Evolutionary conservation across 1,140 invertebrate genomes (phyloP).

Genomic region (Maniola jurtina): DNA sequence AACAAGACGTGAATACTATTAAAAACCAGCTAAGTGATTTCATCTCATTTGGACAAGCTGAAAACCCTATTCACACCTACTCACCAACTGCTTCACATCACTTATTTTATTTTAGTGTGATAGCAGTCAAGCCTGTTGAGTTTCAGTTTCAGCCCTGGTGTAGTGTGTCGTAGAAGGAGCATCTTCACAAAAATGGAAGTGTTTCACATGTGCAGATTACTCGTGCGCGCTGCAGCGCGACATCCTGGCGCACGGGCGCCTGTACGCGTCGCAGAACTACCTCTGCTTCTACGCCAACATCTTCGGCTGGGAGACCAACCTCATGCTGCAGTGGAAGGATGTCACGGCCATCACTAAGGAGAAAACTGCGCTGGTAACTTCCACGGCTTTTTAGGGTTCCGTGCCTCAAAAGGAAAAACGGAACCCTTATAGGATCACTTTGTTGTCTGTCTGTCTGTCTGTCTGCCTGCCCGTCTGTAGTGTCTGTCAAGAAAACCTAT

Average conservation of each 20-base stretch:
- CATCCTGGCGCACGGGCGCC: constrained; percentile 93
- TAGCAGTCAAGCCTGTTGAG: too few relatives aligned
- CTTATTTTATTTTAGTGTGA: too few relatives aligned
- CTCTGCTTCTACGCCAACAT: constrained; percentile 98
- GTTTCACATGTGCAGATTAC: constrained; percentile 85
- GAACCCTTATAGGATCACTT: too few relatives aligned
- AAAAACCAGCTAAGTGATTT: too few relatives aligned
- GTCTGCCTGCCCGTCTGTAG: too few relatives aligned
- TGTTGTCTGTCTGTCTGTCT: too few relatives aligned
- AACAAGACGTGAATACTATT: too few relatives aligned
- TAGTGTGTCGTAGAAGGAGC: neutral
- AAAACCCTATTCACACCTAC: too few relatives aligned
- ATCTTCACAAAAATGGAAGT: constrained; percentile 5
- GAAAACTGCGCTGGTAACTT: constrained; percentile 78
- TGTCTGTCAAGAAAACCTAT: too few relatives aligned
- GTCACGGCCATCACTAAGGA: constrained; percentile 95
- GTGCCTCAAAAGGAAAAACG: neutral
- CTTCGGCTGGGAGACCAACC: constrained; percentile 94
- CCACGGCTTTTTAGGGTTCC: neutral
- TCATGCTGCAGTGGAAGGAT: constrained; percentile 91
- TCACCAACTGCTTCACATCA: too few relatives aligned
- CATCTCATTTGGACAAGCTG: too few relatives aligned
- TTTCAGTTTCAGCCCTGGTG: too few relatives aligned
- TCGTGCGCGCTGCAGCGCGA: constrained; percentile 97
- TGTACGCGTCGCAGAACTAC: constrained; percentile 96